These are phyloP conservation scores for Cichladusa arquata DNA, from an alignment of 2,113 vertebrate genomes.

Conservation along the genomic window DNA sequence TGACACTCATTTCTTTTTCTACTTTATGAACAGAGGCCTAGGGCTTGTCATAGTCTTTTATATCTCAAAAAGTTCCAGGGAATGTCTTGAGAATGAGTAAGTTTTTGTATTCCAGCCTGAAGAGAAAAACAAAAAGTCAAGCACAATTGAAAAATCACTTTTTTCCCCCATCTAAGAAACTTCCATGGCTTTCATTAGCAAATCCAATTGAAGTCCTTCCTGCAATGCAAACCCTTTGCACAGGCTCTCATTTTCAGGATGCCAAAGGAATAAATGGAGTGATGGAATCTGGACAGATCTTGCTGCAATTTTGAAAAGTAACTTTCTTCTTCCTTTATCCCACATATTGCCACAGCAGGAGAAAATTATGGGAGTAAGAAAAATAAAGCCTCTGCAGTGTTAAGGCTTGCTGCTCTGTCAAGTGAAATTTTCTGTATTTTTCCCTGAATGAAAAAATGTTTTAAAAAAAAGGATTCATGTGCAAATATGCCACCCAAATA, in stretches of 20 bases:
- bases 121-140: not conserved
- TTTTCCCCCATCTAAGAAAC: not conserved
- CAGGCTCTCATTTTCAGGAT: not conserved
- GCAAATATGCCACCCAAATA: not conserved
- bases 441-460: not conserved
- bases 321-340: conserved; percentile 1
- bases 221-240: not conserved
- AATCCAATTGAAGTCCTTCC: not conserved
- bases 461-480: not conserved
- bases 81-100: conserved; percentile 2
- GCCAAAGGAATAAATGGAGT: not conserved
- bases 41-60: not conserved
- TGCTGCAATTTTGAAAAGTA: not conserved
- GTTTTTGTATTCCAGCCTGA: not conserved
- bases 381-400: not conserved
- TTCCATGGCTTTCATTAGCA: not conserved
- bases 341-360: not conserved
- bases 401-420: not conserved
- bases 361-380: not conserved
- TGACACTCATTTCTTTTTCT: not conserved
- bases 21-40: not conserved
- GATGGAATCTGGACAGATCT: conserved; percentile 24
- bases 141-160: not conserved
- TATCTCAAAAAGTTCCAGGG: not conserved
- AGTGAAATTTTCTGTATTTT: not conserved